Conservation (phyloP, 1,140 invertebrate species). For the Limonius californicus region DNA sequence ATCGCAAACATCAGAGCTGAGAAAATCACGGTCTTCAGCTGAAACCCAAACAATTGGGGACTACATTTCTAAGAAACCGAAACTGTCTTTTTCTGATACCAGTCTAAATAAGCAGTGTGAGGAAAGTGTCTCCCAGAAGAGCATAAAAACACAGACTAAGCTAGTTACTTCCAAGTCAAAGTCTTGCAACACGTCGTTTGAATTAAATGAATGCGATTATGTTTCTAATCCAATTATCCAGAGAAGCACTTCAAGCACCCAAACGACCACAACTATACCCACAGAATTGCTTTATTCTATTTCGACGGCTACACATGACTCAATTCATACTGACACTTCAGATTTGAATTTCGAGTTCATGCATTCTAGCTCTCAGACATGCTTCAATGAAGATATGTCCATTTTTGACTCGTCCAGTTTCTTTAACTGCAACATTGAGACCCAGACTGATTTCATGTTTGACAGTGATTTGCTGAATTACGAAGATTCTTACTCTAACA, state of each 20-base stretch:
- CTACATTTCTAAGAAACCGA: constrained; percentile 33
- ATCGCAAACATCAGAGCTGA: constrained; percentile 49
- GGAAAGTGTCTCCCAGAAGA: constrained; percentile 29
- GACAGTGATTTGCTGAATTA: constrained; percentile 39
- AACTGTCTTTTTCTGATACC: constrained; percentile 12
- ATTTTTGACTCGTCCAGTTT: constrained; percentile 47
- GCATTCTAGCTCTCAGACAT: constrained; percentile 25
- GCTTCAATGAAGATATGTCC: constrained; percentile 26
- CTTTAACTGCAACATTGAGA: constrained; percentile 55
- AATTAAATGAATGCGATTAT: constrained; percentile 33
- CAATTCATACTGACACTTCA: constrained; percentile 35
- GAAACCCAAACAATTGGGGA: constrained; percentile 51
- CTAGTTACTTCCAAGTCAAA: constrained; percentile 28
- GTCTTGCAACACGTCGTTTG: constrained; percentile 41
- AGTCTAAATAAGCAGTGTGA: neutral
- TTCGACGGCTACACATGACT: constrained; percentile 32
- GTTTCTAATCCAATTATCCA: constrained; percentile 28
- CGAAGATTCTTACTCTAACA: constrained; percentile 51
- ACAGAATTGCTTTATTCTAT: constrained; percentile 21
- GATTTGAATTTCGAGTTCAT: constrained; percentile 37
- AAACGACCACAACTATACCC: constrained; percentile 27
- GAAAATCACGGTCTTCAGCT: constrained; percentile 44
- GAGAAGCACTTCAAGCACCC: constrained; percentile 41
- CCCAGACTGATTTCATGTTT: constrained; percentile 54
- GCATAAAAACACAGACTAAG: constrained; percentile 36